A percentile compares a stretch with the other conserved stretches of the same genome.
phyloP scores from a whole-genome alignment of 2,113 vertebrate genomes.

The Motacilla tschutschensis region DNA sequence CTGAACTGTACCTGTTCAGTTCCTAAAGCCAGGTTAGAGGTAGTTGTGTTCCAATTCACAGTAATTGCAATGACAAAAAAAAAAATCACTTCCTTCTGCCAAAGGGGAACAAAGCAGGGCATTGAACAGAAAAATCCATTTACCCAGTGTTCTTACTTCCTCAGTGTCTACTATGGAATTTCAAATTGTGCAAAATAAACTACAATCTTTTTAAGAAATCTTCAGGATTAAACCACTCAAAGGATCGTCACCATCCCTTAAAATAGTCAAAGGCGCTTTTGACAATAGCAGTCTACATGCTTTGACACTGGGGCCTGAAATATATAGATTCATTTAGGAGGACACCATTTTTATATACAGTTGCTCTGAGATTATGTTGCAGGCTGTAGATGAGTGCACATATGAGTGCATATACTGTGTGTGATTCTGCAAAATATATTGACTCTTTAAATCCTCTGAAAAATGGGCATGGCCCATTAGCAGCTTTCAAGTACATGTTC shows the following conservation, averaged over 20 bases:
- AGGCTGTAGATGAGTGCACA: background rate
- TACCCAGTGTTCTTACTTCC: background rate
- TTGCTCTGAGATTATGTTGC: background rate
- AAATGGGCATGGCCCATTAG: background rate
- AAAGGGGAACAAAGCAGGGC: background rate
- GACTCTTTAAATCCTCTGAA: background rate
- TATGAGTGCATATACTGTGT: background rate
- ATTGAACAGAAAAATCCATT: slow-evolving; percentile 3
- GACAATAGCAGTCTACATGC: background rate
- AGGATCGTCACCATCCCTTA: background rate
- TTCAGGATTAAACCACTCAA: background rate
- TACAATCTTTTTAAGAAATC: background rate
- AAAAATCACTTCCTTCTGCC: background rate
- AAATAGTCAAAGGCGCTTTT: background rate
- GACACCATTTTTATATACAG: background rate
- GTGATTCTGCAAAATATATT: background rate
- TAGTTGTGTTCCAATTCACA: slow-evolving; percentile 8
- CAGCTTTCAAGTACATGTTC: background rate
- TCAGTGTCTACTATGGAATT: background rate
- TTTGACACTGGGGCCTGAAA: background rate
- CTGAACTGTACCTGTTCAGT: slow-evolving; percentile 4
- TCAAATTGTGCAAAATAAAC: background rate
- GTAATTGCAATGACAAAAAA: background rate
- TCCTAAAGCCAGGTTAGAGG: slow-evolving; percentile 1
- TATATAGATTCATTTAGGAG: background rate